These are phyloP conservation scores for Hippocampus comes DNA, from an alignment of 2,113 vertebrate genomes.

Conservation along the genomic window DNA sequence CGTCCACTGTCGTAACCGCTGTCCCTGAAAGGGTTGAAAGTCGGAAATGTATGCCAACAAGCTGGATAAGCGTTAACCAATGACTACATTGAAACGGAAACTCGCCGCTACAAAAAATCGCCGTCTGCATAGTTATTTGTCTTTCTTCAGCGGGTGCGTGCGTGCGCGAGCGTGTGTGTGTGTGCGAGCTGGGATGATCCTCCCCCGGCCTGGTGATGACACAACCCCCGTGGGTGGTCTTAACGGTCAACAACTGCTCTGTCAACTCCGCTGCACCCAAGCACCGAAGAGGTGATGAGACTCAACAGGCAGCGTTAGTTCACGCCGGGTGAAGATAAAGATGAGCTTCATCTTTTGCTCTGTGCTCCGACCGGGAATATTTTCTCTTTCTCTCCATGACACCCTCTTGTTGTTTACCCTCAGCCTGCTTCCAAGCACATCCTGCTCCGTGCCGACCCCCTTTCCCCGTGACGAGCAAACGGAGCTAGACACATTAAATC, in stretches of 20 bases:
- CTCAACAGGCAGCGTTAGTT: conserved; percentile 4
- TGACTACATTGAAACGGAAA: not conserved
- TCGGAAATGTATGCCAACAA: too few species aligned
- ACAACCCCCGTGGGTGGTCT: conserved; percentile 43
- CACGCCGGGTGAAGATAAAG: not conserved
- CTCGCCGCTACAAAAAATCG: not conserved
- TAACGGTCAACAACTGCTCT: conserved; percentile 18
- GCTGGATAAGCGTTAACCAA: not conserved
- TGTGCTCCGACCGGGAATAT: not conserved
- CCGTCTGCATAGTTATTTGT: not conserved
- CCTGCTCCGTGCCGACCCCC: not conserved
- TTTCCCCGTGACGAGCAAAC: not conserved
- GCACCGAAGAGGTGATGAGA: conserved; percentile 9
- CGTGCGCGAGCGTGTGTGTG: not conserved
- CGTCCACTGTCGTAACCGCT: too few species aligned
- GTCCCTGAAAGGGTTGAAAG: too few species aligned
- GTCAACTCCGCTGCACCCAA: not conserved
- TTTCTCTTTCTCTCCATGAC: not conserved
- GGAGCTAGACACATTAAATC: not conserved
- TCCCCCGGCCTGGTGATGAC: conserved; percentile 31
- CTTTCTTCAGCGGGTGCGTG: conserved; percentile 1
- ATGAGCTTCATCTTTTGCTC: not conserved
- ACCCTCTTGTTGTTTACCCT: not conserved
- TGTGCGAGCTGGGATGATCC: conserved; percentile 36
- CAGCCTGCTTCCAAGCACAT: not conserved